Conservation (phyloP, 2,113 vertebrate species). For the Notiomystis cincta region DNA sequence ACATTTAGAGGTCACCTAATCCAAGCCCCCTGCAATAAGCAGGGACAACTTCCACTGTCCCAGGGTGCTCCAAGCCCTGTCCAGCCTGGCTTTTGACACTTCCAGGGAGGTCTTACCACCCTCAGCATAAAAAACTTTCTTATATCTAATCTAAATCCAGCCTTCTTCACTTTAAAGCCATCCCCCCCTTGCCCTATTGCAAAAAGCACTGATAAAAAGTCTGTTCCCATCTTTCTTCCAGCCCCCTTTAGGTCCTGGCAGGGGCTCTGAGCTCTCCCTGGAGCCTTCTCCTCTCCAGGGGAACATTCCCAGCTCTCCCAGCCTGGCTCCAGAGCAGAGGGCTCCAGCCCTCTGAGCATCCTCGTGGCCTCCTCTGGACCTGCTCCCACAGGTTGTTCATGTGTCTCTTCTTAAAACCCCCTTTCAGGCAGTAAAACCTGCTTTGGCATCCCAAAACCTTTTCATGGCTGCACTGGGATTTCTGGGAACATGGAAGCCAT, state of each 20-base stretch:
- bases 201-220: not conserved
- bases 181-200: accelerated
- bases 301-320: not conserved
- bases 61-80: not conserved
- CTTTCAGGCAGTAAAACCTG: not conserved
- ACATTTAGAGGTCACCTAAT: not conserved
- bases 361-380: not conserved
- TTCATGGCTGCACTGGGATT: not conserved
- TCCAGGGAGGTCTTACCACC: accelerated
- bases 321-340: not conserved
- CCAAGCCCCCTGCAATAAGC: not conserved
- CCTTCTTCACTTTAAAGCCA: not conserved
- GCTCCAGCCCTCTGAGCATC: not conserved
- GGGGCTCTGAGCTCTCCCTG: not conserved
- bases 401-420: not conserved
- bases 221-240: not conserved
- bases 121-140: not conserved
- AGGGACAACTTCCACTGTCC: not conserved
- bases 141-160: not conserved
- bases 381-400: not conserved
- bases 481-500: accelerated
- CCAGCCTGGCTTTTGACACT: not conserved
- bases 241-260: accelerated
- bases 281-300: not conserved
- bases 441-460: not conserved